These are phyloP conservation scores for Callipepla californica DNA, from an alignment of 2,113 vertebrate genomes.

Conservation along the genomic window DNA sequence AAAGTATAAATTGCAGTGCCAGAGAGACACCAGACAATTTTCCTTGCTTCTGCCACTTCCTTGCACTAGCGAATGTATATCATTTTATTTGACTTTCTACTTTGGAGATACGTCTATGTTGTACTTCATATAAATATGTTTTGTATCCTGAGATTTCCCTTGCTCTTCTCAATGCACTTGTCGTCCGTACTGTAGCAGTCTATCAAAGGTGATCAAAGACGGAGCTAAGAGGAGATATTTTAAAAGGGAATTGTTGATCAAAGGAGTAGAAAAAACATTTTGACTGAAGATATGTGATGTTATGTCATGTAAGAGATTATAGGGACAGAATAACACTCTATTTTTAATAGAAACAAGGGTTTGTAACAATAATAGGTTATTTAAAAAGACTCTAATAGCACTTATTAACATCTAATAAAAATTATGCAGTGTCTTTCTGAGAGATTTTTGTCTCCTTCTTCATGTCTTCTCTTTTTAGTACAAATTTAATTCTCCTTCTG, in stretches of 20 bases:
- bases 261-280: conserved; percentile 13
- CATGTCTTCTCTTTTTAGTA: background rate
- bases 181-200: background rate
- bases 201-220: conserved; percentile 61
- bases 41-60: background rate
- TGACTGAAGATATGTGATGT: background rate
- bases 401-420: background rate
- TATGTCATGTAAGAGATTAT: background rate
- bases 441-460: background rate
- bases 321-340: background rate
- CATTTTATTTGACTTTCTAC: conserved; percentile 20
- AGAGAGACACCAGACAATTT: background rate
- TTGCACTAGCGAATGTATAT: background rate
- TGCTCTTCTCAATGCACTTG: background rate
- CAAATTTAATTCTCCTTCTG: background rate
- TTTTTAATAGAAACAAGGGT: background rate
- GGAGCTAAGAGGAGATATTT: background rate
- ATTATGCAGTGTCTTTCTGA: background rate
- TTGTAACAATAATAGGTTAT: background rate
- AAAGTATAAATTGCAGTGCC: conserved; percentile 37
- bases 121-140: background rate
- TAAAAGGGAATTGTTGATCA: conserved; percentile 63
- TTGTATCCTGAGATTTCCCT: conserved; percentile 12
- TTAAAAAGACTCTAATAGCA: background rate
- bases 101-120: background rate